Evolutionary conservation across 2,797 vertebrate species (phyloP), one percentile per base, ranked within the genome.

Genomic region (Channallabes apus): DNA sequence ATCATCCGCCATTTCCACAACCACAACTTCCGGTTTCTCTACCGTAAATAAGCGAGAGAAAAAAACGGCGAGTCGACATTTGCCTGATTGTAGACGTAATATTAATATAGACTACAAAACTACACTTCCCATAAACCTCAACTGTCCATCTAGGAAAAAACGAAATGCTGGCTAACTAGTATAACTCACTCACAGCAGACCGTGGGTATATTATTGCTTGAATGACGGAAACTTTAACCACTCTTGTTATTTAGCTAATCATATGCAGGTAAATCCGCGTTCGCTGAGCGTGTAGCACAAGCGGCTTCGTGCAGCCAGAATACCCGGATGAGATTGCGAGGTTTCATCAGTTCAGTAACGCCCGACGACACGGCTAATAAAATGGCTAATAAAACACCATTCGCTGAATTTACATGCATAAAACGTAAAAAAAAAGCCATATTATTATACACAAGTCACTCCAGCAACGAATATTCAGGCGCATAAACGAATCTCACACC

Each of bases 11-110:
- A 82, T 82, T 51, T 38, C 54, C 65, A 56, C 54, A 14, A 82
- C n/a, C 80, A 32, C 65, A 38, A 82, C 68, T 82, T 82, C 81
- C 81, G 68, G 20, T 41, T 72, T 35, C 51, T 59, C 24, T 72
- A 38, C 27, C 81, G 81, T 82, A 82, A 62, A 27, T 82, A 72
- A 56, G 12, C 76, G 22, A 79, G n/a, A n/a, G n/a, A 35, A 35
- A 79, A 12, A 62, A 38, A 41, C 6, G 12, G 32, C 58, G 22
- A 32, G 22, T 7, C 8, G 3, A 24, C 56, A 12, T 32, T 22
- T 17, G 6, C 8, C 24, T 11, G 8, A 20, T 9, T 29, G 7
- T 32, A 56, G 46, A 51, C 46, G 51, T 54, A 54, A 24, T 51
- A 7, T n/a, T n/a, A 1, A 11, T 38, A 18, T 6, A 20, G 5